These are phyloP conservation scores for Trogon surrucura DNA, from an alignment of 2,113 vertebrate genomes.

Conservation along the genomic window DNA sequence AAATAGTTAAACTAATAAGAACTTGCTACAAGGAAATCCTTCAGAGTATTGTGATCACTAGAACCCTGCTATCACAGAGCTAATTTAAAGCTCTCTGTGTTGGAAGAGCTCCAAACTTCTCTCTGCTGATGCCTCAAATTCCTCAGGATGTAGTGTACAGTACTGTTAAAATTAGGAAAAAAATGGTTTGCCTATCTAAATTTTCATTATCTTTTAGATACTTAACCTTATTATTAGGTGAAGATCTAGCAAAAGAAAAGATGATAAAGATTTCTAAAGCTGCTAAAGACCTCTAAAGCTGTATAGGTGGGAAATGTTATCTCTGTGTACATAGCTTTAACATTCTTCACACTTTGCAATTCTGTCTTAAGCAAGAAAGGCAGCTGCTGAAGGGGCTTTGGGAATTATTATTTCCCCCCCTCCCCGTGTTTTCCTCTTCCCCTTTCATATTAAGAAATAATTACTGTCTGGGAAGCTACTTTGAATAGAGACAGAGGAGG, in stretches of 20 bases:
- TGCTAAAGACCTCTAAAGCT: background rate
- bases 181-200: rapidly evolving
- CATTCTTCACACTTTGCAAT: background rate
- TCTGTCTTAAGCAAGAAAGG: background rate
- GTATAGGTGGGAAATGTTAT: rapidly evolving
- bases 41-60: background rate
- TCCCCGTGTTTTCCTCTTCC: background rate
- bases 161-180: background rate
- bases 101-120: background rate
- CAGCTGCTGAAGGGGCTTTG: background rate
- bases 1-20: background rate
- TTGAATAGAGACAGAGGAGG: background rate
- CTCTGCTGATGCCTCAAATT: background rate
- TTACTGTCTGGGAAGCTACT: background rate
- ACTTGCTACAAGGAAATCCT: background rate
- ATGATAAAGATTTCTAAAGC: background rate
- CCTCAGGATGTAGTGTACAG: background rate
- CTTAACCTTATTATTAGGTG: background rate
- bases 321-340: rapidly evolving
- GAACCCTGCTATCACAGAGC: background rate
- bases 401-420: background rate
- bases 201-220: background rate
- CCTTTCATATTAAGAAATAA: background rate
- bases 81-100: background rate
- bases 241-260: background rate